Base-by-base conservation (phyloP, 2,797 vertebrate species). In the Scolopax bukidnonensis region DNA sequence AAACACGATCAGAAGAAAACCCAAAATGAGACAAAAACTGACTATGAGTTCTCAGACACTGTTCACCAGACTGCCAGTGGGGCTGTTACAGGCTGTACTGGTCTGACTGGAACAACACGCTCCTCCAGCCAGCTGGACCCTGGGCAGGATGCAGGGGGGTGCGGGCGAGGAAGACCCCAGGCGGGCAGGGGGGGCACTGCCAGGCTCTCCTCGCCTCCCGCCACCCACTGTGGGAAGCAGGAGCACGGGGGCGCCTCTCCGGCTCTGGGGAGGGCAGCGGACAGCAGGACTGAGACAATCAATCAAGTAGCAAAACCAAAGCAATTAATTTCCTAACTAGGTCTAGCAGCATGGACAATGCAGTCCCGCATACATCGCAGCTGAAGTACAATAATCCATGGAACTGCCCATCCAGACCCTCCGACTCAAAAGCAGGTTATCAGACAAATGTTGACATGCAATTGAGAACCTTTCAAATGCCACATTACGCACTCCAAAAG, bases 401-500 rank as follows among this genome's bases (percentile, higher is more conserved):
- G 98, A 98, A 97, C 97, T 96, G 97, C 97, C 97, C 97, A n/a
- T 97, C 97, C 97, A 96, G 96, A 96, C 89, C 96, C 88, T 97
- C 97, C 91, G 84, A 94, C 95, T 95, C 97, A 94, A 97, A 97
- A 97, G 97, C 97, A 97, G 95, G 97, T 96, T 96, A 97, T 93
- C 97, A 93, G 94, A 95, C 95, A 97, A 76, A 98, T 91, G 97
- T 96, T 97, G 96, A 97, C 97, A 97, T 96, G 98, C 97, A 97
- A 93, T 95, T 95, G 95, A 98, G 97, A 98, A 98, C 97, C 97
- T 98, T 96, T 97, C 97, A 97, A 97, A 97, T 93, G 97, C 98
- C 98, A 98, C 97, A 97, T 98, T 97, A 97, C 77, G 95, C 97
- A 96, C 97, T 97, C 97, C 41, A 75, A 97, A 97, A 98, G 98